phyloP scores from a whole-genome alignment of 1,140 invertebrate species.

The Caenorhabditis briggsae region DNA sequence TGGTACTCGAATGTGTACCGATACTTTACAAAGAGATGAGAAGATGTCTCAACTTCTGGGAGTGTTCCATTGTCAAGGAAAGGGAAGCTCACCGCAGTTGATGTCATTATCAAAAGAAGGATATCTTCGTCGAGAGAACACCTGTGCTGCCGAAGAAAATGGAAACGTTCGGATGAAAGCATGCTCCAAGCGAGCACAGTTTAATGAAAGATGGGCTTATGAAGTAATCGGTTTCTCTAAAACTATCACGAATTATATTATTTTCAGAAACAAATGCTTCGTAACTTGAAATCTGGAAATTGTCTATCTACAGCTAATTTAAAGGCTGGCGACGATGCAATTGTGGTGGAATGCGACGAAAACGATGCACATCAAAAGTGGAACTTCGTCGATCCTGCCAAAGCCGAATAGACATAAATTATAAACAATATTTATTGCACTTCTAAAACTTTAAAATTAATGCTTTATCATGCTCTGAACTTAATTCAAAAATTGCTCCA shows the following conservation, averaged over 20 bases:
- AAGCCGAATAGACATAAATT: not conserved
- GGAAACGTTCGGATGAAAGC: slow-evolving; percentile 34
- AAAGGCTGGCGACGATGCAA: slow-evolving; percentile 53
- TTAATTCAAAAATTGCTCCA: slow-evolving; percentile 25
- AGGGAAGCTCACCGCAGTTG: slow-evolving; percentile 74
- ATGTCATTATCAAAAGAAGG: slow-evolving; percentile 74
- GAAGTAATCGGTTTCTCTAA: slow-evolving; percentile 25
- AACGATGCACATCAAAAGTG: slow-evolving; percentile 58
- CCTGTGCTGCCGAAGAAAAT: slow-evolving; percentile 67
- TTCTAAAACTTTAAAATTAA: not conserved
- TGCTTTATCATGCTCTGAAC: slow-evolving; percentile 17
- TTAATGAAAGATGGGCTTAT: slow-evolving; percentile 58
- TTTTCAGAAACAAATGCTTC: slow-evolving; percentile 43
- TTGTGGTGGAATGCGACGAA: slow-evolving; percentile 51
- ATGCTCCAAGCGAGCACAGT: slow-evolving; percentile 41
- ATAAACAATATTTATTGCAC: not conserved
- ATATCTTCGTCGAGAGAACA: slow-evolving; percentile 72
- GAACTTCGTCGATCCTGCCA: slow-evolving; percentile 58
- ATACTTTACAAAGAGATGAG: slow-evolving; percentile 76
- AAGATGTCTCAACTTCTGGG: slow-evolving; percentile 70
- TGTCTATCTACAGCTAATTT: slow-evolving; percentile 53
- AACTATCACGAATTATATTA: not conserved
- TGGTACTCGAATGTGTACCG: slow-evolving; percentile 72
- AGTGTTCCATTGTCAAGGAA: slow-evolving; percentile 73
- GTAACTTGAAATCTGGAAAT: slow-evolving; percentile 45